Evolutionary conservation across 2,113 vertebrate genomes (phyloP), one percentile per base, ranked within the genome.

Genomic region (Xiphias gladius): DNA sequence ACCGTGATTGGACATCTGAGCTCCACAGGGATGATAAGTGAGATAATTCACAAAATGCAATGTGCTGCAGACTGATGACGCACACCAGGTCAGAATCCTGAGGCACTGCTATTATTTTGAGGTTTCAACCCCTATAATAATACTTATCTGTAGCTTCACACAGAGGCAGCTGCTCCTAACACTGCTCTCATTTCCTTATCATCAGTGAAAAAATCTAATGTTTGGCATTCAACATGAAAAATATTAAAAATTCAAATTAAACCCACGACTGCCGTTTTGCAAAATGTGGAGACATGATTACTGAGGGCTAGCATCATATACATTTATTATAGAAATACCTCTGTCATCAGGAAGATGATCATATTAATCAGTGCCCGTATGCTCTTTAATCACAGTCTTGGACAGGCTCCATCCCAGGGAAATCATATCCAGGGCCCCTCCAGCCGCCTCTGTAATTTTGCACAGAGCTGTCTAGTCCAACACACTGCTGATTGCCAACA

Each of bases 301-400:
- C 74, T 57, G 24, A 79, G 88, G 74, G 59, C 83, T 92, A 88
- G 85, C 73, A 89, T 88, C 73, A 55, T 85, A 89, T 82, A 68
- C 76, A 90, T 91, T 93, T 93, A 93, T 93, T 89, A 93, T 69
- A 79, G 80, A 84, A 93, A 94, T 88, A 80, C 79, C 64, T 93
- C 89, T 86, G 86, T 93, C 91, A 88, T 92, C 88, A 84, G 67
- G 76, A 89, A 75, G 86, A 90, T 71, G 81, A 94, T 92, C 84
- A 58, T 85, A 89, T 93, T 94, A 94, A 95, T 94, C 90, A 94
- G 87, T 54, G 82, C 83, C 92, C 90, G 79, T 91, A 89, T 91
- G 93, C 92, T 93, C 85, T 94, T 94, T 93, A 95, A 95, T 95
- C 93, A 94, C 87, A 73, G 77, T 59, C 70, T 81, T 92, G 92